phyloP scores from a whole-genome alignment of 2,797 vertebrate genomes.

The Catharus ustulatus region DNA sequence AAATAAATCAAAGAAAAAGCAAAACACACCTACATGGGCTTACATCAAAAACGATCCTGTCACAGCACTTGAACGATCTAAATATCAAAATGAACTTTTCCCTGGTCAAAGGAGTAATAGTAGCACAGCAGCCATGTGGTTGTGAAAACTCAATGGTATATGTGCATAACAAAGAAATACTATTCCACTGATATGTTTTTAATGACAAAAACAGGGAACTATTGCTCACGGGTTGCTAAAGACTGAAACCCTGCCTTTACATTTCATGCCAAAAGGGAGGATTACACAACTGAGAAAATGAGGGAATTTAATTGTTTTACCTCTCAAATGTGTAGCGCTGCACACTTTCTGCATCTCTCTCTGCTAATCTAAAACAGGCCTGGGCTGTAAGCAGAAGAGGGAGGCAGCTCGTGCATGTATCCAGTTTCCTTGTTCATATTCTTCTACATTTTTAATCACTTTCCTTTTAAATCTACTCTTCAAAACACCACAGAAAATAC shows the following conservation, averaged over 20 bases:
- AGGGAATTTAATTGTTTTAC: conserved; percentile 3
- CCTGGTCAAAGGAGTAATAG: not conserved
- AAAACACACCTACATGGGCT: not conserved
- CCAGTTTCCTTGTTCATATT: conserved; percentile 48
- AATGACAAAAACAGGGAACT: not conserved
- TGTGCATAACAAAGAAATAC: not conserved
- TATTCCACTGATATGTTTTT: not conserved
- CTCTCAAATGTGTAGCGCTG: not conserved
- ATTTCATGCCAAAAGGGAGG: not conserved
- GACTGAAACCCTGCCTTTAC: not conserved
- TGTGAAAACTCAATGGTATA: not conserved
- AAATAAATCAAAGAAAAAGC: not conserved
- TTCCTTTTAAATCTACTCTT: conserved; percentile 44
- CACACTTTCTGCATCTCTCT: not conserved
- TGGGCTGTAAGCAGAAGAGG: not conserved
- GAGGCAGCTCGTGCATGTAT: not conserved
- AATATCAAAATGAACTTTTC: not conserved
- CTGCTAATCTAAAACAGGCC: conserved; percentile 2
- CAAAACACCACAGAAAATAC: conserved; percentile 8
- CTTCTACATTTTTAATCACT: conserved; percentile 66
- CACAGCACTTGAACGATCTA: not conserved
- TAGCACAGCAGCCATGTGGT: not conserved
- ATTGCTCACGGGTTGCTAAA: not conserved
- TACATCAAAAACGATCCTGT: not conserved
- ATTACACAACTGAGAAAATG: conserved; percentile 1